Conservation (phyloP, 1,140 invertebrate species). For the Drosophila ercepeae region DNA sequence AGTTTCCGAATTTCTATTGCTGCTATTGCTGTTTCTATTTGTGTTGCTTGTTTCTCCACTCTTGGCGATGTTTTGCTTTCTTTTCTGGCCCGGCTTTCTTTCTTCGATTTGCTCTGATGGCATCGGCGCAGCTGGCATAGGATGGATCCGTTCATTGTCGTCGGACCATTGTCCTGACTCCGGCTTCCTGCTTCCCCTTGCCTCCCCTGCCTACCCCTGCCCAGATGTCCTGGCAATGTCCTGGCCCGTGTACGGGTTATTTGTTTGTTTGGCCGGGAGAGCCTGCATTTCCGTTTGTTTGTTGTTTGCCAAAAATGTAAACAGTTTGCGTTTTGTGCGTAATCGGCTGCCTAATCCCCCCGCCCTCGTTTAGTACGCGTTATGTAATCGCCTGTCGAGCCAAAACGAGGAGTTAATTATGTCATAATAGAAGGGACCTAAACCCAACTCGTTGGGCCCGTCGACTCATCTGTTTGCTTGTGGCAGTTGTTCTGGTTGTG, state of each 20-base stretch:
- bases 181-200: background rate
- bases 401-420: slow-evolving; percentile 77
- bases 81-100: slow-evolving; percentile 40
- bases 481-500: slow-evolving; percentile 38
- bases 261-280: slow-evolving; percentile 64
- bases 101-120: background rate
- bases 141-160: slow-evolving; percentile 25
- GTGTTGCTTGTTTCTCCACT: slow-evolving; percentile 39
- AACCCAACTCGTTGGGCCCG: slow-evolving; percentile 35
- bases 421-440: slow-evolving; percentile 61
- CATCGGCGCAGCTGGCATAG: slow-evolving; percentile 28
- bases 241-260: slow-evolving; percentile 59
- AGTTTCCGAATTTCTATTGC: slow-evolving; percentile 31
- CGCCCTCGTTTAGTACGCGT: slow-evolving; percentile 38
- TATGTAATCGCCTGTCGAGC: slow-evolving; percentile 66
- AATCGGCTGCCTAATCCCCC: slow-evolving; percentile 53
- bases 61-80: slow-evolving; percentile 51
- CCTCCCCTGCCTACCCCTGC: background rate
- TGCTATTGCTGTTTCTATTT: background rate
- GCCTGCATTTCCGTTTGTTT: slow-evolving; percentile 68
- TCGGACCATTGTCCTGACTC: slow-evolving; percentile 27
- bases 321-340: slow-evolving; percentile 71
- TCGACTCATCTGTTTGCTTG: slow-evolving; percentile 36
- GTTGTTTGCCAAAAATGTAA: slow-evolving; percentile 75
- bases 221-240: background rate